Conservation (phyloP, 2,113 vertebrate genomes). For the Mormyrus lacerda region DNA sequence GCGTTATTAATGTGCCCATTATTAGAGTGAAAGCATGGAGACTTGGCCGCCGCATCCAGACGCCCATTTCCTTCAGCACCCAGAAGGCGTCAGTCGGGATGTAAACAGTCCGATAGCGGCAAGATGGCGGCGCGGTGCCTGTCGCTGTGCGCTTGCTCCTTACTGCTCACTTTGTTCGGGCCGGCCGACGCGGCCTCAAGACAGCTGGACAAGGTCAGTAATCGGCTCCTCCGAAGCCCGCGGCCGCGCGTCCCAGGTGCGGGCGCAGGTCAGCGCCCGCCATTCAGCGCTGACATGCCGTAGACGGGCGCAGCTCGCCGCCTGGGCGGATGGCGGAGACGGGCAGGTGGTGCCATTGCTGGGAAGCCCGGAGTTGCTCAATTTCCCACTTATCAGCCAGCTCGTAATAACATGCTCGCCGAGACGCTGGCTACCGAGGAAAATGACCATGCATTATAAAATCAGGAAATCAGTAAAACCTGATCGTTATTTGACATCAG, state of each 20-base stretch:
- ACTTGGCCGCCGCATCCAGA: not conserved
- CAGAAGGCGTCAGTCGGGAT: slow-evolving; percentile 9
- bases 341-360: not conserved
- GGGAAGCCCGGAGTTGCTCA: not conserved
- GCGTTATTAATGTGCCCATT: not conserved
- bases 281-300: not conserved
- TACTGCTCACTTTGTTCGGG: slow-evolving; percentile 28
- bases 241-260: not conserved
- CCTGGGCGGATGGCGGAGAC: not conserved
- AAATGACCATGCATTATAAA: not conserved
- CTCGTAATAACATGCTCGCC: not conserved
- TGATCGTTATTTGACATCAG: not conserved
- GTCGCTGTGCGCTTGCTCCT: not conserved
- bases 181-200: slow-evolving; percentile 17
- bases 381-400: not conserved
- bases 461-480: not conserved
- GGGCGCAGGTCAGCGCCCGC: not conserved
- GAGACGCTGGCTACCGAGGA: not conserved
- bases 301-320: not conserved
- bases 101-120: slow-evolving; percentile 5
- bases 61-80: slow-evolving; percentile 16
- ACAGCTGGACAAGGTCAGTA: slow-evolving; percentile 47
- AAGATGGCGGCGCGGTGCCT: slow-evolving; percentile 29
- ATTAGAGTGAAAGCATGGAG: not conserved
- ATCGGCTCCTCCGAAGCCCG: not conserved